Evolutionary conservation across 2,797 vertebrate genomes (phyloP).

Genomic region (Spondyliosoma cantharus): DNA sequence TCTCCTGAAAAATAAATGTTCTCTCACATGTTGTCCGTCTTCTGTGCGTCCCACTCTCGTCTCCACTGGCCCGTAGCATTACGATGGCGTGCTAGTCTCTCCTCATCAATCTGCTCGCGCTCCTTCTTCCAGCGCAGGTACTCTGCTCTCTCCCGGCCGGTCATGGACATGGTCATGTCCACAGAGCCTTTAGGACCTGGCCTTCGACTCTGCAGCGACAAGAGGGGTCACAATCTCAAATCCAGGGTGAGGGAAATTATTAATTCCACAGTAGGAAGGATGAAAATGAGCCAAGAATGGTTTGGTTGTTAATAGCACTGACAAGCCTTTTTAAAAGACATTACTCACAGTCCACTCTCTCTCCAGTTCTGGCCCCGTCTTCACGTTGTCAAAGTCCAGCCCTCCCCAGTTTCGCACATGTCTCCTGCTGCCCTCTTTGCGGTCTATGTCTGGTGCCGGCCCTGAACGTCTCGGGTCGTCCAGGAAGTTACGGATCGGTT

Average conservation of each 20-base stretch:
- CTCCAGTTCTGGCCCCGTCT: conserved; percentile 86
- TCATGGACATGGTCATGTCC: conserved; percentile 97
- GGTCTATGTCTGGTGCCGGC: conserved; percentile 85
- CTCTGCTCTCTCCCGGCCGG: conserved; percentile 91
- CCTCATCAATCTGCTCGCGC: conserved; percentile 92
- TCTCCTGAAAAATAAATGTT: background rate
- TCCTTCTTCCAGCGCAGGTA: conserved; percentile 96
- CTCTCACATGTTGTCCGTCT: conserved; percentile 89
- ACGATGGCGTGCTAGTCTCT: conserved; percentile 91
- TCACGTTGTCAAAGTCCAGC: conserved; percentile 91
- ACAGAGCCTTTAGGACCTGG: conserved; percentile 72
- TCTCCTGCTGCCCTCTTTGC: conserved; percentile 91
- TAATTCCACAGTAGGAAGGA: background rate
- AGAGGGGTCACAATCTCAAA: background rate
- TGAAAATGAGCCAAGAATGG: background rate
- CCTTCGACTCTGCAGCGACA: conserved; percentile 76
- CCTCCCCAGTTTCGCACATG: conserved; percentile 94
- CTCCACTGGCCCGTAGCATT: conserved; percentile 94
- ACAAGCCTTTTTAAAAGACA: background rate
- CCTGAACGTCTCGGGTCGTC: conserved; percentile 91
- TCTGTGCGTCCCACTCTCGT: conserved; percentile 94
- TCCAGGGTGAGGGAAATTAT: background rate
- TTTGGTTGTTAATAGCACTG: background rate
- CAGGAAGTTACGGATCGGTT: conserved; percentile 90
- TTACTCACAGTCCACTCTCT: conserved; percentile 87